phyloP scores from a whole-genome alignment of 2,113 vertebrate genomes.

The Cheilinus undulatus region DNA sequence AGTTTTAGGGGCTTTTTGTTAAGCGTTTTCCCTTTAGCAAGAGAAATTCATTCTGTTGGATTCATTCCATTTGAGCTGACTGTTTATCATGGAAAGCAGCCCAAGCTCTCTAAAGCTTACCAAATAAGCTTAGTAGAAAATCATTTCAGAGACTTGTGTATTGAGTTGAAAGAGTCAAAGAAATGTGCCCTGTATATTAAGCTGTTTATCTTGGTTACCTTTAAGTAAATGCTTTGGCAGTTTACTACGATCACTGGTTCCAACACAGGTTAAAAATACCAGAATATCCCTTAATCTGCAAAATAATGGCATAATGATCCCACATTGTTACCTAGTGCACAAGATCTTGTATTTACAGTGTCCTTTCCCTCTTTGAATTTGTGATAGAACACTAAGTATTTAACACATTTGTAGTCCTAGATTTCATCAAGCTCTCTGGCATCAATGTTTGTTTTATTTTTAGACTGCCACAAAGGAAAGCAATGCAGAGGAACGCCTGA shows the following conservation, averaged over 20 bases:
- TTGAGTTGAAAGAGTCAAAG: background rate
- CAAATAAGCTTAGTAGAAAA: background rate
- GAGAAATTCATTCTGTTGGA: background rate
- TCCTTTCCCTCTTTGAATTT: background rate
- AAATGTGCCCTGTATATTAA: background rate
- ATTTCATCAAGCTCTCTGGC: background rate
- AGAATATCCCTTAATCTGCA: background rate
- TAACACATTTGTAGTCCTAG: background rate
- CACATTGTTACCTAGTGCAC: background rate
- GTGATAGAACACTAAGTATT: background rate
- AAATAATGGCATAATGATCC: background rate
- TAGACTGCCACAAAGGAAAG: slow-evolving; percentile 89
- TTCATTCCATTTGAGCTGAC: background rate
- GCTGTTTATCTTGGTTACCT: background rate
- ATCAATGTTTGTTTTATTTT: background rate
- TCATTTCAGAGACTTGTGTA: background rate
- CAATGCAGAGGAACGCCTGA: slow-evolving; percentile 90
- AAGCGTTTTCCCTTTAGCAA: background rate
- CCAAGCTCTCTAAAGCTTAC: background rate
- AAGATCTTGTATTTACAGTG: background rate
- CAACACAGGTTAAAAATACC: background rate
- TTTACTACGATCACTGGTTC: background rate
- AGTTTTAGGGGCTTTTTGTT: background rate
- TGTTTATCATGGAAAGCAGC: background rate
- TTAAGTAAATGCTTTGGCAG: background rate